Base-by-base conservation (phyloP, 1,140 invertebrate genomes). In the Cyphomyrmex costatus region DNA sequence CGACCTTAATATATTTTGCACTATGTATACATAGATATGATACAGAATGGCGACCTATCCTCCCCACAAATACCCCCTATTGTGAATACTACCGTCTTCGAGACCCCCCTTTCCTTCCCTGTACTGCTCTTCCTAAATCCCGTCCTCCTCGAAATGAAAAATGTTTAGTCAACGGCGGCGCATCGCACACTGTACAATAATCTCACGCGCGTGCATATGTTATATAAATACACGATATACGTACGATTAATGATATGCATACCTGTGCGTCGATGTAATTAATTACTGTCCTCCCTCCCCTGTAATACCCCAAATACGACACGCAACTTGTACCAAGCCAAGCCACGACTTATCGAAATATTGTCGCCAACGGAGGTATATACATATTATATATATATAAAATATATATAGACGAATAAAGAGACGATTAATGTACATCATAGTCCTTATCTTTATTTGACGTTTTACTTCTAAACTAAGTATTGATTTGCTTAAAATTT, bases 151-250 rank as follows among this genome's bases (percentile, higher is more conserved):
- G 7, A 78, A 27, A 19, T 71, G 71, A 77, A 76, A 60, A 85
- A 78, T n/a, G 58, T 49, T 85, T 77, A 90, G 86, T 61, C 63
- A 86, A 86, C 36, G 53, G 49, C 70, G 27, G 85, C 89, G 89
- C 88, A 80, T 90, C 88, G 90, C 92, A 92, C 86, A 88, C 42
- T 93, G 91, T 93, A 93, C 91, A 93, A 93, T 93, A 93, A 93
- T 92, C 85, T 77, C 73, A 76, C 88, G 73, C 85, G 78, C 87
- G 56, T 86, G 90, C 61, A 82, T 90, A 82, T 83, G 60, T 78
- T 88, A 73, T 74, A 85, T 85, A 90, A 66, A 78, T 77, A 70
- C 73, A 65, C 58, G 76, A 89, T 86, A 88, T 90, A 85, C 80
- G 86, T 90, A 89, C 71, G 63, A 85, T 80, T 91, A 88, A 90